A percentile compares a stretch with the other conserved stretches of the same genome.
Evolutionary conservation across 1,140 invertebrate species (phyloP).

Genomic region (Lamellibrachia luymesi): DNA sequence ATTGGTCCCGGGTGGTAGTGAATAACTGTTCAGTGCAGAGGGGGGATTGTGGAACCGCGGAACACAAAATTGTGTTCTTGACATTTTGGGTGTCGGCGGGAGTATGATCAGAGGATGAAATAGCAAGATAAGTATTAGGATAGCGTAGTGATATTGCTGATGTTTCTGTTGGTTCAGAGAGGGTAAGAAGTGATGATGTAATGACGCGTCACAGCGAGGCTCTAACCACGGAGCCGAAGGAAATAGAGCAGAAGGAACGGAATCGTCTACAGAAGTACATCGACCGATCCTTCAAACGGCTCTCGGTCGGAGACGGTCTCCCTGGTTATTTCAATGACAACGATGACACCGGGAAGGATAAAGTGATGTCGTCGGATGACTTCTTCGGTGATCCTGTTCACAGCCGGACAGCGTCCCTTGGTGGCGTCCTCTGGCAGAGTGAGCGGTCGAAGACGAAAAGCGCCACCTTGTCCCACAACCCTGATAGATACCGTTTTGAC

Average conservation of each 20-base stretch:
- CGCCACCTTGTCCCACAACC: not conserved
- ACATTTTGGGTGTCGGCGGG: too few species aligned
- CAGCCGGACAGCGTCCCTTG: not conserved
- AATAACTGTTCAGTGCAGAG: too few species aligned
- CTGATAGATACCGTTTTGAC: not conserved
- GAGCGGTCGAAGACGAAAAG: not conserved
- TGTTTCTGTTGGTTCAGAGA: not conserved
- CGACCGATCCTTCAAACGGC: slow-evolving; percentile 7
- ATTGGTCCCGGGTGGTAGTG: too few species aligned
- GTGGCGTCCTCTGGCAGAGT: not conserved
- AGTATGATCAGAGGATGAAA: not conserved
- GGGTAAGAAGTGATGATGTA: not conserved
- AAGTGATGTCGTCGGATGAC: not conserved
- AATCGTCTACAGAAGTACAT: slow-evolving; percentile 15
- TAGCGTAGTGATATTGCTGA: not conserved
- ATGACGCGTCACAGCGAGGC: not conserved
- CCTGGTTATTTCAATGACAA: not conserved
- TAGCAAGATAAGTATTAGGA: not conserved
- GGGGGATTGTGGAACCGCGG: too few species aligned
- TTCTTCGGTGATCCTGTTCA: not conserved
- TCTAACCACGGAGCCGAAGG: not conserved
- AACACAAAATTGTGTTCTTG: too few species aligned
- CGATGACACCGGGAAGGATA: not conserved
- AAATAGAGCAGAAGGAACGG: not conserved
- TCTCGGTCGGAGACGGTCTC: not conserved